These are phyloP conservation scores for Pecten maximus DNA, from an alignment of 2,888 invertebrate species.

Conservation along the genomic window DNA sequence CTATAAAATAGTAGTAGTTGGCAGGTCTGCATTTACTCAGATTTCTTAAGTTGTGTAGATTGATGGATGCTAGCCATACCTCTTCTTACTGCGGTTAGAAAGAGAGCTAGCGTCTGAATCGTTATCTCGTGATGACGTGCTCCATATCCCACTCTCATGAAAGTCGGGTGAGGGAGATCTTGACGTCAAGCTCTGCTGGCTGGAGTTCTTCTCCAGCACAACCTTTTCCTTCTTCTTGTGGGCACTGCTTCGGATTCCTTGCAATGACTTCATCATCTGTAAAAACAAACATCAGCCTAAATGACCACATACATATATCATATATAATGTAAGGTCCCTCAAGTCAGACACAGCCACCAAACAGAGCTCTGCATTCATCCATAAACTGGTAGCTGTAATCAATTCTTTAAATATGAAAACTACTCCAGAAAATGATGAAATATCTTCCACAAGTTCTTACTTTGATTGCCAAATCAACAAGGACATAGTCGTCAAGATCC, in stretches of 20 bases:
- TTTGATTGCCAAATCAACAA: too few relatives aligned
- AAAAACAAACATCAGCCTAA: conserved; percentile 36
- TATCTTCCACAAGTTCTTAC: too few relatives aligned
- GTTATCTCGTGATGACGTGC: conserved; percentile 61
- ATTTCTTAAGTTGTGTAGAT: too few relatives aligned
- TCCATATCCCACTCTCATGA: conserved; percentile 76
- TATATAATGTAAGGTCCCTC: background rate
- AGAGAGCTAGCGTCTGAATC: conserved; percentile 61
- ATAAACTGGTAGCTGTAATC: background rate
- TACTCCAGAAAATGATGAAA: background rate
- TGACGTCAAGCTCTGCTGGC: conserved; percentile 67
- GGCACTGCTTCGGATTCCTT: conserved; percentile 82
- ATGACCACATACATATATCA: background rate
- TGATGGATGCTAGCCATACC: conserved; percentile 36
- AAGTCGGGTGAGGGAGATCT: conserved; percentile 67
- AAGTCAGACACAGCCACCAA: background rate
- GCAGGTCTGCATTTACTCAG: too few relatives aligned
- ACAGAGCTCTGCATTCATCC: background rate
- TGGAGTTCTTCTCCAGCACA: conserved; percentile 89
- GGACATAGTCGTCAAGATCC: too few relatives aligned
- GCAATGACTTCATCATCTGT: conserved; percentile 79
- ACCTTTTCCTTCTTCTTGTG: conserved; percentile 91
- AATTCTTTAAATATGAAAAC: background rate
- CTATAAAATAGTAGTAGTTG: too few relatives aligned
- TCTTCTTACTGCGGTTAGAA: conserved; percentile 52